Evolutionary conservation across 2,888 invertebrate genomes (phyloP).

Genomic region (Drymonia ruficornis): DNA sequence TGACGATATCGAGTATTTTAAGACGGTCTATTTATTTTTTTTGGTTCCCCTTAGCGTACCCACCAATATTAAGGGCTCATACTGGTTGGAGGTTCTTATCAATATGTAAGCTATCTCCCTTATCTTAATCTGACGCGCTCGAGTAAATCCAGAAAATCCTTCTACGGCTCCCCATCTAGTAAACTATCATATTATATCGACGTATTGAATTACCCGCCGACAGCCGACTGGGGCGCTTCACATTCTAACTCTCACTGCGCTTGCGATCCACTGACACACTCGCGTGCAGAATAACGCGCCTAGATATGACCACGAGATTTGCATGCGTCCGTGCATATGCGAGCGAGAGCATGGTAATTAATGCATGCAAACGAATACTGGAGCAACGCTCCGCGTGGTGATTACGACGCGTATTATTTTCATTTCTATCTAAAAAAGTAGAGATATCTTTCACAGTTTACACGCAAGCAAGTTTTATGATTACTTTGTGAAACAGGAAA

Average conservation of each 20-base stretch:
- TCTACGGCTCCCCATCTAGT: too few relatives aligned
- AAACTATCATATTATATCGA: too few relatives aligned
- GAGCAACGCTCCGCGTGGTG: slow-evolving; percentile 21
- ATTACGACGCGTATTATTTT: background rate
- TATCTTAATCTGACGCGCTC: too few relatives aligned
- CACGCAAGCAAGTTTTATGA: background rate
- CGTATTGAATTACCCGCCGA: slow-evolving; percentile 14
- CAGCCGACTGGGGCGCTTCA: slow-evolving; percentile 54
- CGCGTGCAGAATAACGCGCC: slow-evolving; percentile 24
- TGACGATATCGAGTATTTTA: too few relatives aligned
- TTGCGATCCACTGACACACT: slow-evolving; percentile 67
- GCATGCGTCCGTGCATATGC: slow-evolving; percentile 36
- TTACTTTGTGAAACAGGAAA: background rate
- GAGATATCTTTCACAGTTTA: slow-evolving; percentile 1
- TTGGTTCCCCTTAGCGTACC: too few relatives aligned
- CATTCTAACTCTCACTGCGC: slow-evolving; percentile 76
- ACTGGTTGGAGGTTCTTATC: too few relatives aligned
- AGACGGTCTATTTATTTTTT: too few relatives aligned
- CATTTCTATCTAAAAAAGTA: background rate
- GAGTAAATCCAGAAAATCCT: too few relatives aligned
- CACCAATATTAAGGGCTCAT: too few relatives aligned
- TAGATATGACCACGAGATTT: slow-evolving; percentile 35
- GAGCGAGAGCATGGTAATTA: slow-evolving; percentile 48
- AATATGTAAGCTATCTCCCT: too few relatives aligned
- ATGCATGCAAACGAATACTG: slow-evolving; percentile 42